Evolutionary conservation across 2,888 invertebrate species (phyloP).

Genomic region (Catocala fraxini): DNA sequence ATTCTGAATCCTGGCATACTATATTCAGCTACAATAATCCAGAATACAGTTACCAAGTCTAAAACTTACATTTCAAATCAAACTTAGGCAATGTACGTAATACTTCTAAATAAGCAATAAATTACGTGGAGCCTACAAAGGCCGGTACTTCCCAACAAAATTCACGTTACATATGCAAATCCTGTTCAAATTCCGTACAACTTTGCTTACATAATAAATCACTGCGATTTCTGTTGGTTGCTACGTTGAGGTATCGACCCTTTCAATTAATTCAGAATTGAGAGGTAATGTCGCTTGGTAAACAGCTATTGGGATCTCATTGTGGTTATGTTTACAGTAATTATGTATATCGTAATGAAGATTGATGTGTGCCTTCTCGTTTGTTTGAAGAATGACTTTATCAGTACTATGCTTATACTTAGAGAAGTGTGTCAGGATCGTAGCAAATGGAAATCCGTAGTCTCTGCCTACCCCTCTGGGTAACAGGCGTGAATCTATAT

Average conservation of each 20-base stretch:
- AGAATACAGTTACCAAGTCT: constrained; percentile 19
- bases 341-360: constrained; percentile 6
- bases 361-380: neutral
- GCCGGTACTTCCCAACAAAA: constrained; percentile 46
- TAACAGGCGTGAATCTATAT: too few relatives aligned
- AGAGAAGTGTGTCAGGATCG: too few relatives aligned
- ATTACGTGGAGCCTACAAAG: constrained; percentile 41
- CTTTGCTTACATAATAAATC: constrained; percentile 61
- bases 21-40: neutral
- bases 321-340: constrained; percentile 27
- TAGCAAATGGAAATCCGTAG: too few relatives aligned
- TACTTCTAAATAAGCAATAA: constrained; percentile 39
- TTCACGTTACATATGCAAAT: constrained; percentile 58
- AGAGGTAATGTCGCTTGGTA: constrained; percentile 49
- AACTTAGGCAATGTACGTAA: constrained; percentile 13
- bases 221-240: constrained; percentile 45
- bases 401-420: too few relatives aligned
- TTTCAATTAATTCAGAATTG: constrained; percentile 58
- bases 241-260: constrained; percentile 40
- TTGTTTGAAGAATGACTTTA: neutral
- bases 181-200: constrained; percentile 51
- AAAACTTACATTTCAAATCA: constrained; percentile 15
- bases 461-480: too few relatives aligned
- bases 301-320: constrained; percentile 51
- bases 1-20: too few relatives aligned